Percentiles rank a stretch among this genome's conserved stretches.
phyloP scores from a whole-genome alignment of 2,888 invertebrate species.

The Tipula helvola region DNA sequence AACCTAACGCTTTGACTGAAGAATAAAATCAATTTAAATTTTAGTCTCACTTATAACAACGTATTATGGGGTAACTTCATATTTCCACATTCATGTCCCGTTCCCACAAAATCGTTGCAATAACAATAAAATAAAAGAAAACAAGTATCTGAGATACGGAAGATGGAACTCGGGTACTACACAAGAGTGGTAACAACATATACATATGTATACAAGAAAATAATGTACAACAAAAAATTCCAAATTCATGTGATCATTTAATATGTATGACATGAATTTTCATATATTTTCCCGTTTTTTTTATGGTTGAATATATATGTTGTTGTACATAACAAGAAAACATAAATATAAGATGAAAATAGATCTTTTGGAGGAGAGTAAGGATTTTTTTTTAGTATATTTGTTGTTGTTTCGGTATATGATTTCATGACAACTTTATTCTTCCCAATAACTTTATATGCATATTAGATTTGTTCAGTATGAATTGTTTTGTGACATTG shows the following conservation, averaged over 20 bases:
- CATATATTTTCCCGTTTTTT: not conserved
- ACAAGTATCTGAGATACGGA: not conserved
- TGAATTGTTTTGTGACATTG: not conserved
- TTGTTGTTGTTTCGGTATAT: not conserved
- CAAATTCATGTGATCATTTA: conserved; percentile 15
- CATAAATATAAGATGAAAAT: not conserved
- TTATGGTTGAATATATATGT: not conserved
- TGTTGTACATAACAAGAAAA: not conserved
- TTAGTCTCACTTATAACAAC: not conserved
- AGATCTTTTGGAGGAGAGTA: not conserved
- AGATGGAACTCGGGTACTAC: not conserved
- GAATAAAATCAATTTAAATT: not conserved
- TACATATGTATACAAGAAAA: not conserved
- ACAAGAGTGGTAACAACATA: not conserved
- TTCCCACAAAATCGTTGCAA: not conserved
- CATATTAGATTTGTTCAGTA: not conserved
- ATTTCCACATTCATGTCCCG: not conserved
- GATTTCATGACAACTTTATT: not conserved
- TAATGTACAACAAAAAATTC: conserved; percentile 11
- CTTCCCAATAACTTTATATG: not conserved
- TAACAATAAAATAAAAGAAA: not conserved
- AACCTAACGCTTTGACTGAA: not conserved
- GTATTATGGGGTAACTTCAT: not conserved
- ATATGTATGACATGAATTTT: conserved; percentile 14
- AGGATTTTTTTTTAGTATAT: not conserved